phyloP scores from a whole-genome alignment of 2,888 invertebrate genomes.

The Latrodectus hesperus region DNA sequence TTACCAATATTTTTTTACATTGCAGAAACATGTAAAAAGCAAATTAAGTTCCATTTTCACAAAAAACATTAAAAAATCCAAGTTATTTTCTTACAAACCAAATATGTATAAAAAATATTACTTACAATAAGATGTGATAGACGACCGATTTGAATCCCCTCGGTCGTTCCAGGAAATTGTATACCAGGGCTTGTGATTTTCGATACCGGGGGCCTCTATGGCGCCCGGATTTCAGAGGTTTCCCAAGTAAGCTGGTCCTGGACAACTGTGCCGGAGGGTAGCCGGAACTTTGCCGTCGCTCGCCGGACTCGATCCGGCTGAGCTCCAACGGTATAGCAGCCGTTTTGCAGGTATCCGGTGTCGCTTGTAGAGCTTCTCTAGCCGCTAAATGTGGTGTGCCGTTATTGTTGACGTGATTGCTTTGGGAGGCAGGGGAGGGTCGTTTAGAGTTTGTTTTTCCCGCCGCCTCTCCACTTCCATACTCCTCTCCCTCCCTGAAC shows the following conservation, averaged over 20 bases:
- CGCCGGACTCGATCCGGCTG: slow-evolving; percentile 71
- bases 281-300: slow-evolving; percentile 60
- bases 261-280: slow-evolving; percentile 73
- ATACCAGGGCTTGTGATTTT: slow-evolving; percentile 86
- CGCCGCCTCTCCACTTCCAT: slow-evolving; percentile 18
- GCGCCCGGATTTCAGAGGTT: slow-evolving; percentile 89
- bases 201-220: slow-evolving; percentile 89
- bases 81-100: too few relatives aligned
- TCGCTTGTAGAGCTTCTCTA: slow-evolving; percentile 44
- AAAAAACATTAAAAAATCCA: too few relatives aligned
- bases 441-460: background rate
- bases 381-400: slow-evolving; percentile 52
- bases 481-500: slow-evolving; percentile 51
- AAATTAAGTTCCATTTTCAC: too few relatives aligned
- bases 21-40: too few relatives aligned
- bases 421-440: background rate
- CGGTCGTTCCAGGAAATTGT: slow-evolving; percentile 95
- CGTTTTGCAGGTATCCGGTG: slow-evolving; percentile 46
- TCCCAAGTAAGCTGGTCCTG: slow-evolving; percentile 93
- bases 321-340: slow-evolving; percentile 69
- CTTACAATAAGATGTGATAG: slow-evolving; percentile 96
- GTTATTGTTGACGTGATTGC: slow-evolving; percentile 16
- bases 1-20: too few relatives aligned
- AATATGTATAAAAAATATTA: slow-evolving; percentile 73
- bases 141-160: slow-evolving; percentile 88